phyloP scores from a whole-genome alignment of 2,797 vertebrate genomes.

The Sebastes dallii region DNA sequence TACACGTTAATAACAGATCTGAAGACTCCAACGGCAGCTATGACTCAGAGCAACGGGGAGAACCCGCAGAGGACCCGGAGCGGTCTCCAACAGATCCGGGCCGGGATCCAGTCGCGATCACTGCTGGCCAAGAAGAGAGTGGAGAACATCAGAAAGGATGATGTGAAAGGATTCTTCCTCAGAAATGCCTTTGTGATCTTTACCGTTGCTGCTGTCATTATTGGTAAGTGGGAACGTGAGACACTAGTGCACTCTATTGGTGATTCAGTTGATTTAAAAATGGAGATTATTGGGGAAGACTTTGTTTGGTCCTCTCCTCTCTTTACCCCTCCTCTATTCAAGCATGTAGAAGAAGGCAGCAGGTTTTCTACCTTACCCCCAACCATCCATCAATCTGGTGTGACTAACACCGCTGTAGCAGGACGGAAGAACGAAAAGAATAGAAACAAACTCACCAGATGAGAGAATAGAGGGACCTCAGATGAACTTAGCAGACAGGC shows the following conservation, averaged over 20 bases:
- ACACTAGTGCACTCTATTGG: neutral
- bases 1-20: neutral
- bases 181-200: constrained; percentile 94
- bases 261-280: neutral
- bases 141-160: constrained; percentile 87
- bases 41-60: constrained; percentile 90
- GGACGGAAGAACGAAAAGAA: constrained; percentile 27
- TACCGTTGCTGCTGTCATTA: constrained; percentile 89
- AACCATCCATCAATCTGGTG: constrained; percentile 12
- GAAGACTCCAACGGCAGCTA: constrained; percentile 54
- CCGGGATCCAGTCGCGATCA: constrained; percentile 87
- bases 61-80: constrained; percentile 79
- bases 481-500: constrained; percentile 35
- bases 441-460: constrained; percentile 21
- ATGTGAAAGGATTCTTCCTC: constrained; percentile 87
- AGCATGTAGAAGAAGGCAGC: neutral
- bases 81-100: constrained; percentile 87
- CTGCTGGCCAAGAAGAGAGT: constrained; percentile 88
- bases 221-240: constrained; percentile 84
- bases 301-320: neutral
- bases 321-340: neutral
- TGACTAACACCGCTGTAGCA: neutral
- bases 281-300: neutral
- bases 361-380: constrained; percentile 2
- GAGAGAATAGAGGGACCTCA: constrained; percentile 23